Base-by-base conservation (phyloP, 2,113 vertebrate genomes). In the Arothron firmamentum region DNA sequence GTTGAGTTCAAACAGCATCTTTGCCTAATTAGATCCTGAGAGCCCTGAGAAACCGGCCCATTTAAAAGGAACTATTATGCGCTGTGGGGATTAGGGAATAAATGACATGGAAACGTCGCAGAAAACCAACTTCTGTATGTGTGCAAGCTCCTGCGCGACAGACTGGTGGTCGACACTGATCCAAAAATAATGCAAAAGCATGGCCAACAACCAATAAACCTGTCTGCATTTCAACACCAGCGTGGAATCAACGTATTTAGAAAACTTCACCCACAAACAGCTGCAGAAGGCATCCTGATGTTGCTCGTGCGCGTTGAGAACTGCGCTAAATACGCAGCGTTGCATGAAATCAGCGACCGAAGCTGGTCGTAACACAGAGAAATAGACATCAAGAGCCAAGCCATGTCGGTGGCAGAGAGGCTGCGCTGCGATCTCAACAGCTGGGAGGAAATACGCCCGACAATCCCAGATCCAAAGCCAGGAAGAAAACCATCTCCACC, bases 221-320 rank as follows among this genome's bases (percentile, higher is more conserved):
- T n/a, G 15, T 47, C n/a, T n/a, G 45, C 15, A 54, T 68, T 71
- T 64, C 51, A 38, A 57, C 42, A 45, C 68, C 59, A 57, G 19
- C 42, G n/a, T 9, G 53, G 59, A 67, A 62, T 31, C 50, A 20
- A 59, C 56, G 25, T 2, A 70, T 63, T 18, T 58, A 21, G 50
- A 65, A 82, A 82, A 87, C 76, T 88, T 84, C 56, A 67, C 61
- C 66, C 64, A 59, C 11, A 52, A 58, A 68, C 63, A 63, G 56
- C 70, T 68, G 52, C 77, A 65, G 59, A 8, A 6, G 23, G 13
- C 34, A 38, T 12, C 34, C 34, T 12, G 34, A 38, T 38, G 11
- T 38, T 4, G 34, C 16, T 65, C 21, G 14, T 10, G 4, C 21
- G 20, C 16, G 18, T 14, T 47, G 45, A 52, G 0, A 21, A 19